These are phyloP conservation scores for Iguana delicatissima DNA, from an alignment of 2,797 vertebrate genomes.

Conservation along the genomic window DNA sequence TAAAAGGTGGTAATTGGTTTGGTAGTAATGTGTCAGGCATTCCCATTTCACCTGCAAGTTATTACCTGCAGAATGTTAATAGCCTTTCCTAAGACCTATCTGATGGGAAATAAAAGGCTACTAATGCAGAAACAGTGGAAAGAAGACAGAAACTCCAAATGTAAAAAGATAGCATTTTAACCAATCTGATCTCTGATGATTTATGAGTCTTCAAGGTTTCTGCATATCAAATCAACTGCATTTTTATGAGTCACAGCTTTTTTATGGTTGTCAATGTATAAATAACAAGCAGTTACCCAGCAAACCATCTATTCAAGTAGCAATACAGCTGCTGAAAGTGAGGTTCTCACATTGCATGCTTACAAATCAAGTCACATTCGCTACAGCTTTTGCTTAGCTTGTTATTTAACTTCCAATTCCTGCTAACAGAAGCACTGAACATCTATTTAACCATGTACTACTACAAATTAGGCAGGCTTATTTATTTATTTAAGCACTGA, in stretches of 20 bases:
- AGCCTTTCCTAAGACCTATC: not conserved
- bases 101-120: constrained; percentile 8
- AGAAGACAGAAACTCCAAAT: not conserved
- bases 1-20: not conserved
- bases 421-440: constrained; percentile 21
- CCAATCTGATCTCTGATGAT: not conserved
- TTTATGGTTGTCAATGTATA: not conserved
- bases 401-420: constrained; percentile 35
- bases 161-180: rapidly evolving
- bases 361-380: not conserved
- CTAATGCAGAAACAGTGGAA: not conserved
- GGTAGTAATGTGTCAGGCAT: constrained; percentile 10
- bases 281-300: constrained; percentile 38
- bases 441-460: constrained; percentile 33
- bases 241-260: not conserved
- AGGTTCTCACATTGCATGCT: not conserved
- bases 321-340: constrained; percentile 3
- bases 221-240: not conserved
- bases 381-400: constrained; percentile 38
- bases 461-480: constrained; percentile 9
- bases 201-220: rapidly evolving
- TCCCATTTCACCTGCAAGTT: not conserved
- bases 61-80: not conserved
- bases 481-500: constrained; percentile 49
- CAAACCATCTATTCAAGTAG: constrained; percentile 33